Evolutionary conservation across 1,140 invertebrate species (phyloP).

Genomic region (Protaetia brevitarsis): DNA sequence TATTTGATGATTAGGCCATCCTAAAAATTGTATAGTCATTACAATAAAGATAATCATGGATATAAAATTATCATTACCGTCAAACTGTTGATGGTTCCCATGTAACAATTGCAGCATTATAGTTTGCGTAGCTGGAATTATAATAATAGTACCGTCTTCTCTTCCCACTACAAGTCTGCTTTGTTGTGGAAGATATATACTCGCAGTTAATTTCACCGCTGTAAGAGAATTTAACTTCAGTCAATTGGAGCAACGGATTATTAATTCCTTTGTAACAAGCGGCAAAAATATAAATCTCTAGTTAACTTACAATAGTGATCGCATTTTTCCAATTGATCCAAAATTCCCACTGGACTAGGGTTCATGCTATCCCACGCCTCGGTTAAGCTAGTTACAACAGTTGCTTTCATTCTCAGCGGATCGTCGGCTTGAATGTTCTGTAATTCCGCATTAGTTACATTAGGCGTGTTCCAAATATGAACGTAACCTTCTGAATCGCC

Average conservation of each 20-base stretch:
- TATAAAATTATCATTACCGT: too few species aligned
- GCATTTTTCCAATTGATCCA: slow-evolving; percentile 76
- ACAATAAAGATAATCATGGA: too few species aligned
- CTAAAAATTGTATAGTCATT: too few species aligned
- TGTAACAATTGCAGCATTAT: slow-evolving; percentile 92
- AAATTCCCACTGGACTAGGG: slow-evolving; percentile 82
- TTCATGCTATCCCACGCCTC: slow-evolving; percentile 84
- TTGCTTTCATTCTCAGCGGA: slow-evolving; percentile 60
- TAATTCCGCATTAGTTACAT: slow-evolving; percentile 61
- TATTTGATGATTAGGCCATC: slow-evolving; percentile 87
- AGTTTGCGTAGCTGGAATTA: slow-evolving; percentile 92
- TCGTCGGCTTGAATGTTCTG: not conserved
- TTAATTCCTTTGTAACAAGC: too few species aligned
- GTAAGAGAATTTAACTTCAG: slow-evolving; percentile 22
- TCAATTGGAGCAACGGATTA: slow-evolving; percentile 21
- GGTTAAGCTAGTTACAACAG: slow-evolving; percentile 73
- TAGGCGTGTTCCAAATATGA: slow-evolving; percentile 83
- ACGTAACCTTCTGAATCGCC: slow-evolving; percentile 89
- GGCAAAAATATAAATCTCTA: too few species aligned
- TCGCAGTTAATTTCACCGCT: slow-evolving; percentile 78
- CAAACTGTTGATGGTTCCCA: slow-evolving; percentile 82
- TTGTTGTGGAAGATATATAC: slow-evolving; percentile 89
- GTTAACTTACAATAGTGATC: slow-evolving; percentile 37
- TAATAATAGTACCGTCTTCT: slow-evolving; percentile 95
- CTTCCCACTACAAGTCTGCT: slow-evolving; percentile 91